A percentile compares a stretch with the other conserved stretches of the same genome.
Conservation (phyloP, 1,140 invertebrate species). For the Zaprionus davidi region DNA sequence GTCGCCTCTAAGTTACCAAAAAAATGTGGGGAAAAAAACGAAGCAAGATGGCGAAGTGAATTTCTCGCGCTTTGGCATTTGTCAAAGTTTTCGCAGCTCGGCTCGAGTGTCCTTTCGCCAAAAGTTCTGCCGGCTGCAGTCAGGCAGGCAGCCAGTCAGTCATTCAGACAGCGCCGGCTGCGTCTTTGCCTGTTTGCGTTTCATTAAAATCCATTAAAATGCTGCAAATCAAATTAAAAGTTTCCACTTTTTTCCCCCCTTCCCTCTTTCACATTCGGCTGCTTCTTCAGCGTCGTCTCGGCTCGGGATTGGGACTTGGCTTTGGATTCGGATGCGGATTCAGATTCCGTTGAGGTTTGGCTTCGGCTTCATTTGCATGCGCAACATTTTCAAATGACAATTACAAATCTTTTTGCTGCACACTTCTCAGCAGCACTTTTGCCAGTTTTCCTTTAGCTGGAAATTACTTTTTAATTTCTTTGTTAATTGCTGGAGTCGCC, state of each 20-base stretch:
- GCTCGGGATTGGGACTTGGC: background rate
- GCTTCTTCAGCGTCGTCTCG: background rate
- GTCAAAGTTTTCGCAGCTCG: conserved; percentile 65
- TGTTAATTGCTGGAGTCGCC: conserved; percentile 51
- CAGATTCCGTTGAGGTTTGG: conserved; percentile 20
- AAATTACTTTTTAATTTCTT: conserved; percentile 81
- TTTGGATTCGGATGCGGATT: conserved; percentile 14
- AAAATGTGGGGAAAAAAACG: conserved; percentile 39
- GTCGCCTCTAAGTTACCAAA: conserved; percentile 71
- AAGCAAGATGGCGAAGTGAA: conserved; percentile 62
- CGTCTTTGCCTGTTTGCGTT: conserved; percentile 70
- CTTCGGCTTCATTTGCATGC: conserved; percentile 69
- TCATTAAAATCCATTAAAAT: conserved; percentile 83
- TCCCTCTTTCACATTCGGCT: background rate
- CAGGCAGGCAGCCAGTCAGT: background rate
- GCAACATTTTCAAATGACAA: conserved; percentile 67
- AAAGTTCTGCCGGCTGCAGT: conserved; percentile 36
- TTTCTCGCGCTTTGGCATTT: conserved; percentile 81
- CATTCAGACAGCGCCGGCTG: conserved; percentile 7
- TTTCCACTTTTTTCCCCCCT: conserved; percentile 59
- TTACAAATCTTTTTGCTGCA: conserved; percentile 57
- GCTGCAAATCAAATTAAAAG: conserved; percentile 84
- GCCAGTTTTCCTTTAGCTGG: conserved; percentile 21
- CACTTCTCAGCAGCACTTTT: conserved; percentile 10
- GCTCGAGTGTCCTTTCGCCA: conserved; percentile 69